Evolutionary conservation across 2,888 invertebrate species (phyloP).

Genomic region (Eristalis pertinax): DNA sequence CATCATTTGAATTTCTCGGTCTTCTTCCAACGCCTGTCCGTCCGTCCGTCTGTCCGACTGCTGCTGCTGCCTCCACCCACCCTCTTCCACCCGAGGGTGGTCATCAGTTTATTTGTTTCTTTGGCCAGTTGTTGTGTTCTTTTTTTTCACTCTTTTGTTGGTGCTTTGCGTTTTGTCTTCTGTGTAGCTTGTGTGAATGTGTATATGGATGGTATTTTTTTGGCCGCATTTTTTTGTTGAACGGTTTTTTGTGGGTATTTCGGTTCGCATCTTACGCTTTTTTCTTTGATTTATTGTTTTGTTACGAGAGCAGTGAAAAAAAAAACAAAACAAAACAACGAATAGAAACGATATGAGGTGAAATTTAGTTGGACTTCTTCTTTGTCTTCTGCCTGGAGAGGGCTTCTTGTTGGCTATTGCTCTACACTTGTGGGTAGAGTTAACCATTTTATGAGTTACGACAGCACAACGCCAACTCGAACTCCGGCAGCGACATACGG

Average conservation of each 20-base stretch:
- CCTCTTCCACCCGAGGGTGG: conserved; percentile 10
- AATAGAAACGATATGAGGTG: conserved; percentile 49
- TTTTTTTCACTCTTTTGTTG: conserved; percentile 17
- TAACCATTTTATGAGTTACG: conserved; percentile 56
- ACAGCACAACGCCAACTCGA: conserved; percentile 20
- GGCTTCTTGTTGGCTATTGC: conserved; percentile 12
- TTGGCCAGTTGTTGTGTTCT: conserved; percentile 36
- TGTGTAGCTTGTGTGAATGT: neutral
- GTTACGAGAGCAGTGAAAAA: conserved; percentile 39
- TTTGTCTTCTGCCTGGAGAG: conserved; percentile 36
- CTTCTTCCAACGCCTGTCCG: neutral
- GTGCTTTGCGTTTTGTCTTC: conserved; percentile 15
- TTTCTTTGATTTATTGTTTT: conserved; percentile 66
- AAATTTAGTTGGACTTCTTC: conserved; percentile 65
- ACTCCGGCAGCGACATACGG: neutral
- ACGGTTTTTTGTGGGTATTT: conserved; percentile 29
- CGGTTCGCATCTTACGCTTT: conserved; percentile 54
- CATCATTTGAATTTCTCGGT: conserved; percentile 69
- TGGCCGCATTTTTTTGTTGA: conserved; percentile 13
- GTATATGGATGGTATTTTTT: conserved; percentile 14
- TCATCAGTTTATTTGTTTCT: conserved; percentile 38
- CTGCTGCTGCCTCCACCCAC: too few relatives aligned
- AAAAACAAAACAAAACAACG: conserved; percentile 7
- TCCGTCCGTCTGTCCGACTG: neutral
- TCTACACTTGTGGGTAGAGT: conserved; percentile 33